phyloP scores from a whole-genome alignment of 1,140 invertebrate species.

The Lasioglossum baleicum region DNA sequence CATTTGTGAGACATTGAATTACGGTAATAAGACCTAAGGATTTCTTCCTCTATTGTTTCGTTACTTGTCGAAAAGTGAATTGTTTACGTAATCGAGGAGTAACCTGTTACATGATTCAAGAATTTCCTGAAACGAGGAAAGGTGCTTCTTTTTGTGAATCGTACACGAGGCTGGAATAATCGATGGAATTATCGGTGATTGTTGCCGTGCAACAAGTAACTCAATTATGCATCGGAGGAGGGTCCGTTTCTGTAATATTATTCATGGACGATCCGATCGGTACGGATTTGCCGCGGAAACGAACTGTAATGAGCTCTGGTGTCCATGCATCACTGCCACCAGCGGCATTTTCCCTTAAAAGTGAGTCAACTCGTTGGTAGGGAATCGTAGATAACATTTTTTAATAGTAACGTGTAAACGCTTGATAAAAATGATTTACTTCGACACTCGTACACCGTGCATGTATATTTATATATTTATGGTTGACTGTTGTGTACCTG shows the following conservation, averaged over 20 bases:
- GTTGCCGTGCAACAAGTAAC: constrained; percentile 32
- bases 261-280: neutral
- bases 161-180: neutral
- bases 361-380: neutral
- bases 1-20: too few species aligned
- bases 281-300: neutral
- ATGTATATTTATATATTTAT: too few species aligned
- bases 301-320: neutral
- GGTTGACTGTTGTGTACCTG: too few species aligned
- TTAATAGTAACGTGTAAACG: too few species aligned
- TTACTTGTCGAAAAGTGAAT: too few species aligned
- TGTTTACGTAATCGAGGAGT: too few species aligned
- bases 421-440: too few species aligned
- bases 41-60: too few species aligned
- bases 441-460: too few species aligned
- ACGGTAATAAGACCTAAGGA: too few species aligned
- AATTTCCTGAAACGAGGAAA: neutral
- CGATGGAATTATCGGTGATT: constrained; percentile 24
- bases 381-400: too few species aligned
- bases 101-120: neutral
- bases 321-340: neutral
- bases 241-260: constrained; percentile 7
- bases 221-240: constrained; percentile 20
- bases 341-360: neutral
- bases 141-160: neutral